Base-by-base conservation (phyloP, 2,888 invertebrate species). In the Mactromeris polynyma region DNA sequence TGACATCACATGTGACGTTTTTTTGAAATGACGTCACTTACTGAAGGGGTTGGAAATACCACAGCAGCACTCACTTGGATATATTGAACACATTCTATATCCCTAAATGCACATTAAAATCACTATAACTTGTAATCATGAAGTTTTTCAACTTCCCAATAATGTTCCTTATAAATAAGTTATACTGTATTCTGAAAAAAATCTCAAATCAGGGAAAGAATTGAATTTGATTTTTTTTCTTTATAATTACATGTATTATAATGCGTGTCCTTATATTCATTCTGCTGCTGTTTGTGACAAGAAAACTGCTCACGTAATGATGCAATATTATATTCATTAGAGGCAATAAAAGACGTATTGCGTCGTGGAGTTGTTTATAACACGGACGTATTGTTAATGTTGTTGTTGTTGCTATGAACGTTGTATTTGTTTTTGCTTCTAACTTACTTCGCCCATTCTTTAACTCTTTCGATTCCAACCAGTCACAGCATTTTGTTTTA, bases 301-400 rank as follows among this genome's bases (percentile, higher is more conserved):
- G 33, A 73, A 36, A 73, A 73, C 73, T 73, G 73, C 73, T 73
- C 73, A 73, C 26, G n/a, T 73, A 2, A 36, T 33, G 73, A 73
- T 73, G 73, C 73, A 73, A 73, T 73, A 36, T 73, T 73, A 33
- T 73, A 73, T 73, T 73, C 73, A 73, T 73, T 73, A 33, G 19
- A 73, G 17, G 73, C 73, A 73, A 73, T 73, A 73, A 73, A 11
- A 64, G 58, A 26, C 46, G 58, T 26, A 26, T 64, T 64, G 26
- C 26, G 26, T 9, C n/a, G 26, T 64, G 2, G 3, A 2, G 26
- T 64, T 64, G 1, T 64, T 26, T 26, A 26, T 9, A n/a, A 26
- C n/a, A 64, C 26, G 26, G n/a, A 64, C 26, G 46, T 46, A 46
- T 17, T 46, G 46, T 17, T 46, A 11, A 11, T 64, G 58, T 64